These are phyloP conservation scores for Microplitis demolitor DNA, from an alignment of 1,140 invertebrate genomes.

Conservation along the genomic window DNA sequence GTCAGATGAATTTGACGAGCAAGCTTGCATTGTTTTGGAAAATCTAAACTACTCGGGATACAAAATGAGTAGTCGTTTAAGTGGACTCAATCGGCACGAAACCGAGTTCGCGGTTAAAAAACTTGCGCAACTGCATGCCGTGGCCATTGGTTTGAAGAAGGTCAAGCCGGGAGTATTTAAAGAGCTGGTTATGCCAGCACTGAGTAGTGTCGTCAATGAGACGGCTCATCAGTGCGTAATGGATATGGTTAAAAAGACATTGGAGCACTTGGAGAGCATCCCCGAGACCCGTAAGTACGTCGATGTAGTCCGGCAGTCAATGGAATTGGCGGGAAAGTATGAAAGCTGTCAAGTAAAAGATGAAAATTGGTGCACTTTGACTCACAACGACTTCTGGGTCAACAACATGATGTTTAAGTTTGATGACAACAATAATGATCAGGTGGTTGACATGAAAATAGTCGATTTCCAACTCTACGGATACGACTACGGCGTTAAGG, in stretches of 20 bases:
- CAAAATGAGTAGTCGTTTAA: constrained; percentile 60
- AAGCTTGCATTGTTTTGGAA: constrained; percentile 65
- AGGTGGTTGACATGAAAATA: constrained; percentile 64
- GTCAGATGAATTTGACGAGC: constrained; percentile 59
- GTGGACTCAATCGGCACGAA: constrained; percentile 59
- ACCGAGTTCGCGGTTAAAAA: constrained; percentile 60
- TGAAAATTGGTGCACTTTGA: constrained; percentile 57
- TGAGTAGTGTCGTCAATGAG: constrained; percentile 34
- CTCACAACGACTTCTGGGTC: constrained; percentile 69
- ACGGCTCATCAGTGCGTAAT: constrained; percentile 36
- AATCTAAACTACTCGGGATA: constrained; percentile 64
- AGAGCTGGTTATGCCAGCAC: constrained; percentile 38
- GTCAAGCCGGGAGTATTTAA: constrained; percentile 62
- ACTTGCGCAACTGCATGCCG: constrained; percentile 65
- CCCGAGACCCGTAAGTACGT: constrained; percentile 38
- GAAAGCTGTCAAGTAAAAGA: constrained; percentile 19
- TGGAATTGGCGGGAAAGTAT: constrained; percentile 30
- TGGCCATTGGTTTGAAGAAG: constrained; percentile 60
- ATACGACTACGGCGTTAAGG: constrained; percentile 63
- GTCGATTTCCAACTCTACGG: constrained; percentile 68
- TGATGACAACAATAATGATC: constrained; percentile 42
- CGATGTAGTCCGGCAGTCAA: constrained; percentile 41
- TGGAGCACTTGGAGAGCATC: constrained; percentile 41
- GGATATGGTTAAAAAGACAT: constrained; percentile 49
- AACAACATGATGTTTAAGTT: constrained; percentile 68